These are phyloP conservation scores for Rattus rattus DNA, from an alignment of 2,113 vertebrate species.

Conservation along the genomic window DNA sequence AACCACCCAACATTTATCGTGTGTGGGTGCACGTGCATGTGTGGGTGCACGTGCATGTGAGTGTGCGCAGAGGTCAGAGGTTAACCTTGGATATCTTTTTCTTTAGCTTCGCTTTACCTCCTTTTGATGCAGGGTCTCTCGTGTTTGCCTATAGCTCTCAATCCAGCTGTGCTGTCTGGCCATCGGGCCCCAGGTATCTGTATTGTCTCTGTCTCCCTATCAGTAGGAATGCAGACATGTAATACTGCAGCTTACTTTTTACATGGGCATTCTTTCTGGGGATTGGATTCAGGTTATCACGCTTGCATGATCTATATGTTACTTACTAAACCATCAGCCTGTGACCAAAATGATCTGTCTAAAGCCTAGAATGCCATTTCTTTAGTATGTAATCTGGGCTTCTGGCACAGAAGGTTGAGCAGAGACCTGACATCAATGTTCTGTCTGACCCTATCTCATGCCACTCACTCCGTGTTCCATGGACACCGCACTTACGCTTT, in stretches of 20 bases:
- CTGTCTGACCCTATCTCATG: neutral
- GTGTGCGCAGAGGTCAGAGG: neutral
- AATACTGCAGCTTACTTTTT: no score
- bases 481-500: neutral
- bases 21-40: neutral
- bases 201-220: neutral
- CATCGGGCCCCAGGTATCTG: no score
- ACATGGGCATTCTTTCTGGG: no score
- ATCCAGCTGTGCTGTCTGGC: neutral
- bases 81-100: no score
- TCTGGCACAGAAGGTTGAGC: neutral
- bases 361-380: neutral
- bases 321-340: no score
- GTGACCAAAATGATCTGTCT: neutral
- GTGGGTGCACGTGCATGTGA: no score
- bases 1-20: neutral
- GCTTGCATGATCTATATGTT: neutral
- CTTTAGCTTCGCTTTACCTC: no score
- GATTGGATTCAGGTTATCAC: neutral
- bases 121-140: neutral
- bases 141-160: neutral
- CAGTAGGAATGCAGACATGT: neutral
- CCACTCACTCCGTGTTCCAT: neutral
- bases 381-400: neutral
- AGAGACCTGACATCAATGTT: neutral